Base-by-base conservation (phyloP, 2,888 invertebrate genomes). In the Beris chalybata region DNA sequence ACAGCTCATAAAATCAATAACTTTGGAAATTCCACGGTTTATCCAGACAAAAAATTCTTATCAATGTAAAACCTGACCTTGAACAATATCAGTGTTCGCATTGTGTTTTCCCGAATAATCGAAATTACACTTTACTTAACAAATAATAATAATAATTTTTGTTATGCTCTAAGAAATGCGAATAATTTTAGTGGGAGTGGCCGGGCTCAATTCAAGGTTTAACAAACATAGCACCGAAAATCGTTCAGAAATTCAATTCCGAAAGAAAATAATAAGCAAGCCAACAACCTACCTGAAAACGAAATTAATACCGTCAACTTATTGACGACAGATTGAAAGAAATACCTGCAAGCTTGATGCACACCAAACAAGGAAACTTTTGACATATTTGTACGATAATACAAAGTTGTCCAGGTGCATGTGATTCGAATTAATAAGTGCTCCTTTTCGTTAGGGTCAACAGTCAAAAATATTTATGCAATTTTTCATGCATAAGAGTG, bases 391-490 rank as follows among this genome's bases (percentile, higher is more conserved):
- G 15, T 22, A 22, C 52, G 22, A 7, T 38, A 38, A 38, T 5
- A 9, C 38, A 38, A 38, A 38, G 38, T 38, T 38, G 5, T 5
- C 38, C 61, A 50, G 52, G 50, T 13, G 38, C 9, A 52, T 22
- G 61, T 61, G 61, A 52, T n/a, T 2, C 11, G 61, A 61, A 61
- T 61, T 38, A 6, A 43, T 52, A 61, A 61, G 47, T 52, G 52
- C 43, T 38, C 7, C 13, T 52, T 59, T 50, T 61, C 43, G 22
- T 22, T 38, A 50, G 61, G 61, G 61, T 61, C 61, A 61, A 61
- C 61, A 61, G 52, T 61, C 61, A 61, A 61, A 61, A 47, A 50
- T 48, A 30, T 22, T 22, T 22, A 22, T 22, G 22, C 22, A 22
- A 22, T 22, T 22, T 22, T 22, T 22, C 22, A 22, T 22, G 22